Evolutionary conservation across 2,113 vertebrate species (phyloP).

Genomic region (Sakesphorus luctuosus): DNA sequence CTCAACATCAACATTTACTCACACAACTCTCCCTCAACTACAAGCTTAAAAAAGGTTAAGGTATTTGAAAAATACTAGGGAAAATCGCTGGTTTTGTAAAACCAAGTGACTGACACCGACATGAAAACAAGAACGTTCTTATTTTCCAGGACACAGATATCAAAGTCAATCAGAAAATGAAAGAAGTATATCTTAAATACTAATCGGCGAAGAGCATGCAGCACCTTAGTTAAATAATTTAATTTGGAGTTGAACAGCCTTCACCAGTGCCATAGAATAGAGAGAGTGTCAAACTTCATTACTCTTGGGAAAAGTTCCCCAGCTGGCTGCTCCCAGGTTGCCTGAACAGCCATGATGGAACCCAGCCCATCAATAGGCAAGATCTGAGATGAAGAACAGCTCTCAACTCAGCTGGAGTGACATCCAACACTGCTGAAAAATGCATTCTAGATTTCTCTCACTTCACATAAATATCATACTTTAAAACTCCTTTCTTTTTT

Average conservation of each 20-base stretch:
- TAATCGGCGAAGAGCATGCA: not conserved
- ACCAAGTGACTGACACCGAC: not conserved
- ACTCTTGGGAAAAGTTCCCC: not conserved
- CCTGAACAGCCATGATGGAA: fast-evolving
- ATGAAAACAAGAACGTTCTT: not conserved
- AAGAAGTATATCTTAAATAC: not conserved
- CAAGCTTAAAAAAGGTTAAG: not conserved
- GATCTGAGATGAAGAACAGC: not conserved
- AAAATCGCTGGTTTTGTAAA: not conserved
- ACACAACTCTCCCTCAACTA: not conserved
- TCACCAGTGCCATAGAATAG: not conserved
- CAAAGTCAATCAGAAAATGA: not conserved
- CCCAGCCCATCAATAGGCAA: fast-evolving
- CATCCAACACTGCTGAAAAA: not conserved
- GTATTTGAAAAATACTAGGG: not conserved
- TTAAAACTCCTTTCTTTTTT: not conserved
- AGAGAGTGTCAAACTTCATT: not conserved
- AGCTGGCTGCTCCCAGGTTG: fast-evolving
- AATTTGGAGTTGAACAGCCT: not conserved
- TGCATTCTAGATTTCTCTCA: not conserved
- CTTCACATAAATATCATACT: not conserved
- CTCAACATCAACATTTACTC: fast-evolving
- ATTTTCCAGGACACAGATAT: not conserved
- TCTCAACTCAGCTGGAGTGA: not conserved
- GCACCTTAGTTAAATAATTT: not conserved